Conservation (phyloP, 2,888 invertebrate species). For the Papilio gigon region DNA sequence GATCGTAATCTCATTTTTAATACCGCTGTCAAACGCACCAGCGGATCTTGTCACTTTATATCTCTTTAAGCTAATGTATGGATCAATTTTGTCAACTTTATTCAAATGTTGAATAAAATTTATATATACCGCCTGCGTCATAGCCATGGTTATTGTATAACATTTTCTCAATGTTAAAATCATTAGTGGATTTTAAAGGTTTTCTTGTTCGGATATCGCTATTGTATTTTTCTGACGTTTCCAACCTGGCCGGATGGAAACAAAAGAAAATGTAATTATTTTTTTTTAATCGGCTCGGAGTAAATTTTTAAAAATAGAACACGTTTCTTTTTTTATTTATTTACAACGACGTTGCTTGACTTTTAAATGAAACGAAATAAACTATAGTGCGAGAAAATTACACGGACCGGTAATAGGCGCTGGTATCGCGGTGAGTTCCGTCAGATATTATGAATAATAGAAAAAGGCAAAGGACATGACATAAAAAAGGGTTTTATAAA, state of each 20-base stretch:
- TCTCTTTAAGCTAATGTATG: conserved; percentile 27
- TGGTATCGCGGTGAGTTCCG: no score
- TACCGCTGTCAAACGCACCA: conserved; percentile 39
- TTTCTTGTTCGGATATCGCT: not conserved
- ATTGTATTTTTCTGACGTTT: not conserved
- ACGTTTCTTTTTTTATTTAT: conserved; percentile 9
- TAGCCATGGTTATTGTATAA: not conserved
- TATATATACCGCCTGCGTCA: no score
- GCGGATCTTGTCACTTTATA: conserved; percentile 24
- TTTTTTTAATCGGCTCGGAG: conserved; percentile 11
- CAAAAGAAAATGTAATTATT: conserved; percentile 19
- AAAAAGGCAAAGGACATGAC: no score
- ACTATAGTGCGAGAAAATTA: no score
- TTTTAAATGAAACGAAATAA: conserved; percentile 30
- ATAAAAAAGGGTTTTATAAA: no score
- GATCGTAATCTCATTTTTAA: conserved; percentile 34
- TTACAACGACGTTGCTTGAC: conserved; percentile 1
- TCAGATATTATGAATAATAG: no score
- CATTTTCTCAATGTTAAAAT: conserved; percentile 12
- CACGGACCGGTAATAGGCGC: no score
- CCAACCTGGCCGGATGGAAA: not conserved
- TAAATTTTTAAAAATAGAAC: conserved; percentile 2
- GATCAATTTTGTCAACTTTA: conserved; percentile 11
- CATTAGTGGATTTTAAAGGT: not conserved
- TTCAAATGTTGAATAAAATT: not conserved